Evolutionary conservation across 1,140 invertebrate species (phyloP).

Genomic region (Brachionus plicatilis): DNA sequence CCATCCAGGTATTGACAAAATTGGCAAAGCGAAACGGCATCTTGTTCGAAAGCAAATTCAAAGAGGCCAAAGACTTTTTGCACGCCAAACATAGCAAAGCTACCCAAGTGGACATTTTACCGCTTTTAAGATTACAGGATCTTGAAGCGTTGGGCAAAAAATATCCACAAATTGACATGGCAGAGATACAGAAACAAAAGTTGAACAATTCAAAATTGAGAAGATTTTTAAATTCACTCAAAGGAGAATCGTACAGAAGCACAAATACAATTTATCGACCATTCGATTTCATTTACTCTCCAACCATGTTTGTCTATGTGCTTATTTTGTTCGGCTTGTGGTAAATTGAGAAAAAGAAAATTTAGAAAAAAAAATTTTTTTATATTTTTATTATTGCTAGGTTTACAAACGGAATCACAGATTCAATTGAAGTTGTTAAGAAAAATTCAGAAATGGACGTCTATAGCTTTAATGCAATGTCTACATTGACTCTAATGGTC

Average conservation of each 20-base stretch:
- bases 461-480: background rate
- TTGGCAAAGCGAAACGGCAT: constrained; percentile 10
- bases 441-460: background rate
- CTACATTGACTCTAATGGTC: background rate
- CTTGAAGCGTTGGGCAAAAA: constrained; percentile 20
- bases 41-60: constrained; percentile 31
- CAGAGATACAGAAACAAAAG: constrained; percentile 35
- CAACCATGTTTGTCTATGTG: constrained; percentile 34
- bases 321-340: constrained; percentile 13
- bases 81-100: constrained; percentile 21
- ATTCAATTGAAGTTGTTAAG: constrained; percentile 12
- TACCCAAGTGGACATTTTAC: constrained; percentile 34
- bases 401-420: constrained; percentile 26
- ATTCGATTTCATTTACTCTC: constrained; percentile 36
- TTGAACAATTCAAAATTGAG: constrained; percentile 26
- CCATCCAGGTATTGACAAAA: background rate
- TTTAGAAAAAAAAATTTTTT: background rate
- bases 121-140: constrained; percentile 27
- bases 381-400: background rate
- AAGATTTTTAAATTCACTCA: constrained; percentile 32
- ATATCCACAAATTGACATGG: constrained; percentile 39
- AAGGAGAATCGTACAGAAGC: constrained; percentile 26
- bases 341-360: background rate
- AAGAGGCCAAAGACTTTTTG: constrained; percentile 37
- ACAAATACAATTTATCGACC: constrained; percentile 38